A percentile compares a stretch with the other conserved stretches of the same genome.
These are phyloP conservation scores for Anabas testudineus DNA, from an alignment of 2,797 vertebrate genomes.

Conservation along the genomic window DNA sequence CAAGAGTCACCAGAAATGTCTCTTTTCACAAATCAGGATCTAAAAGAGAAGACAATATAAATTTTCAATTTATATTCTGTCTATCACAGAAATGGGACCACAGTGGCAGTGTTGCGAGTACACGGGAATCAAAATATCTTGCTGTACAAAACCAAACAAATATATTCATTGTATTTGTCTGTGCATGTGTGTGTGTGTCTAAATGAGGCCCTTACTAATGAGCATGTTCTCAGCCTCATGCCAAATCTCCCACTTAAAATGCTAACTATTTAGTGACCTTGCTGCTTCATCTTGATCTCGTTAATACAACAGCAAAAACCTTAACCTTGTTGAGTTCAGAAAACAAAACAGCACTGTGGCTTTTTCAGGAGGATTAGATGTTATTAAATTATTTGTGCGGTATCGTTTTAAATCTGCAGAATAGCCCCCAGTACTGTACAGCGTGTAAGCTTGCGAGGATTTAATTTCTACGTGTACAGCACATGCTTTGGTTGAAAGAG, in stretches of 20 bases:
- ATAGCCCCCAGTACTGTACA: background rate
- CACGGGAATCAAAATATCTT: conserved; percentile 66
- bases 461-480: conserved; percentile 42
- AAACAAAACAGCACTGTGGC: conserved; percentile 17
- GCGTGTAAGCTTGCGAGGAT: conserved; percentile 24
- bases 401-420: conserved; percentile 26
- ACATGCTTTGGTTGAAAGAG: conserved; percentile 41
- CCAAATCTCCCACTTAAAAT: conserved; percentile 34
- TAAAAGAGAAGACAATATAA: conserved; percentile 78
- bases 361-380: conserved; percentile 29
- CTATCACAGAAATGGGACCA: conserved; percentile 74
- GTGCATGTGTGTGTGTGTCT: background rate
- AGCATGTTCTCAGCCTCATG: conserved; percentile 22
- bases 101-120: conserved; percentile 62
- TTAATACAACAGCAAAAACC: conserved; percentile 32
- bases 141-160: conserved; percentile 51
- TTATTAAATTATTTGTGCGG: conserved; percentile 41
- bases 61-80: conserved; percentile 87
- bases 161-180: conserved; percentile 45
- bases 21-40: conserved; percentile 71
- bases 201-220: conserved; percentile 15
- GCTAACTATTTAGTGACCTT: conserved; percentile 28
- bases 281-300: conserved; percentile 29
- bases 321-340: conserved; percentile 19
- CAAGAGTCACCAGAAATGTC: conserved; percentile 57